Conservation (phyloP, 2,888 invertebrate species). For the Dasypolia templi region DNA sequence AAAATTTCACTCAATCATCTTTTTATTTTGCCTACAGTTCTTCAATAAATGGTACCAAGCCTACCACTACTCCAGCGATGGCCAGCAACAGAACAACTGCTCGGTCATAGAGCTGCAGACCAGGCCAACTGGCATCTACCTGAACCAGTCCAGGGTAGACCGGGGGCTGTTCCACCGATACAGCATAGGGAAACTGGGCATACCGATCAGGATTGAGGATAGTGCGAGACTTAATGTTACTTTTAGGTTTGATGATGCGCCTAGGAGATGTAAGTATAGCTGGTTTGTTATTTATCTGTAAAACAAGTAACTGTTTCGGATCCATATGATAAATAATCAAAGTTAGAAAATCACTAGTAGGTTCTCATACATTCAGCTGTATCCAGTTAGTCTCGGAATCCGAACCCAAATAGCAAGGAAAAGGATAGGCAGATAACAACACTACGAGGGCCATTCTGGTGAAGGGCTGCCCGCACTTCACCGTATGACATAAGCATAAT, state of each 20-base stretch:
- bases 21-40: constrained; percentile 73
- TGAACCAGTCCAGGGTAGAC: constrained; percentile 83
- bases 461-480: no score
- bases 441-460: no score
- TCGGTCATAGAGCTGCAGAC: constrained; percentile 77
- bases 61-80: constrained; percentile 82
- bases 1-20: neutral
- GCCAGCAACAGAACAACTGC: constrained; percentile 79
- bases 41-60: constrained; percentile 83
- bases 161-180: constrained; percentile 81
- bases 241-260: constrained; percentile 78
- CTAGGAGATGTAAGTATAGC: constrained; percentile 79
- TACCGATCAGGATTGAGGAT: constrained; percentile 72
- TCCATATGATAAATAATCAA: neutral
- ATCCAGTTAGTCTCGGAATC: neutral
- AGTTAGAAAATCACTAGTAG: neutral
- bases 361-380: neutral
- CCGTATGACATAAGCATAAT: no score
- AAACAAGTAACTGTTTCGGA: neutral
- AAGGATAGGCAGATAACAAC: neutral
- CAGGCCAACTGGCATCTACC: constrained; percentile 74
- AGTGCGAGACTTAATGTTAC: constrained; percentile 76
- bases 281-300: neutral
- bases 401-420: neutral
- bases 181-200: constrained; percentile 76